These are phyloP conservation scores for Echinops telfairi DNA, from an alignment of 2,113 vertebrate genomes.

Conservation along the genomic window DNA sequence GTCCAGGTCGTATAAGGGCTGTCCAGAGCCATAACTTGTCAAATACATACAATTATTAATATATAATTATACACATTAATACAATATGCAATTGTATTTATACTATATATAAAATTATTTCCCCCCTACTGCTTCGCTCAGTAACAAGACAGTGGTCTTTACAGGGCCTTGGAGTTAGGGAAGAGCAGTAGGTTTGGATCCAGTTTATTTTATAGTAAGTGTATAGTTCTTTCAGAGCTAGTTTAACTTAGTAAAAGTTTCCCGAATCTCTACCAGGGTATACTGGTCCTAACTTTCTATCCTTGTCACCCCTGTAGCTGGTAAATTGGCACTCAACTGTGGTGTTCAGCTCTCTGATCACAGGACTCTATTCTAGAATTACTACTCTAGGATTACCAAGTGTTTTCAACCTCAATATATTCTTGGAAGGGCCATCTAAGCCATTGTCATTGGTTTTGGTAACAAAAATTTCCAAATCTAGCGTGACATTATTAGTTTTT, in stretches of 20 bases:
- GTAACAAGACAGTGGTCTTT: background rate
- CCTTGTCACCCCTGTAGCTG: background rate
- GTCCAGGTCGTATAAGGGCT: slow-evolving; percentile 4
- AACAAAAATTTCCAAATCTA: too few relatives aligned
- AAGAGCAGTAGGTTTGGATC: background rate
- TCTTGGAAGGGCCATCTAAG: too few relatives aligned
- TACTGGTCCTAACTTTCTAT: background rate
- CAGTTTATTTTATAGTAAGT: background rate
- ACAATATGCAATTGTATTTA: background rate
- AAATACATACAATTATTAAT: background rate
- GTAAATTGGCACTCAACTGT: background rate
- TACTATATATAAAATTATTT: too few relatives aligned
- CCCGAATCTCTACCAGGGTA: background rate
- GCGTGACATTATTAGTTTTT: background rate
- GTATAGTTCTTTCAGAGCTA: background rate
- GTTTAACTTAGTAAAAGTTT: background rate
- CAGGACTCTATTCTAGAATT: slow-evolving; percentile 18
- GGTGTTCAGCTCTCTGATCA: background rate
- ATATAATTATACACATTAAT: too few relatives aligned
- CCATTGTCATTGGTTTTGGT: too few relatives aligned
- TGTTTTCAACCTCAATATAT: background rate
- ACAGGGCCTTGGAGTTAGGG: background rate
- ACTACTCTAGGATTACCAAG: background rate
- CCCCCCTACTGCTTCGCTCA: background rate
- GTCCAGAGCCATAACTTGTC: background rate